Base-by-base conservation (phyloP, 2,888 invertebrate species). In the Trissonchulus latispiculum region DNA sequence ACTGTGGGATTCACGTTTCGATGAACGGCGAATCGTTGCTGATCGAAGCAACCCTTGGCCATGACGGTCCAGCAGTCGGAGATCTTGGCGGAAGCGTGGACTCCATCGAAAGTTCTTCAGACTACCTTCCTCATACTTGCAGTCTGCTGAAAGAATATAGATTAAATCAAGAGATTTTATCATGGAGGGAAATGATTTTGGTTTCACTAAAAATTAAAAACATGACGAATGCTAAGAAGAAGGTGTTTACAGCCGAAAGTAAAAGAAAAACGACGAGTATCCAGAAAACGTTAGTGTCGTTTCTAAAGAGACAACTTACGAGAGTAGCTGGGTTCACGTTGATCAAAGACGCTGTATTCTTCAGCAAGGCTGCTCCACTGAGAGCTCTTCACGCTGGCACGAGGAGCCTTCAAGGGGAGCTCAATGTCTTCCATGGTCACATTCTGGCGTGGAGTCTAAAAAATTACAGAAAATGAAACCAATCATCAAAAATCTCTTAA, bases 11-110 rank as follows among this genome's bases (percentile, higher is more conserved):
- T 29, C 75, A 81, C 79, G 78, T 82, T 82, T 72, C 80, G 78
- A 36, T 83, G 77, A 37, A 84, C 81, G 75, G 83, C 83, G 77
- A 83, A 83, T n/a, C 80, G 78, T 72, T 76, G 48, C 33, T 79
- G 77, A 18, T 78, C 78, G 29, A 82, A 80, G 77, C 83, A 84
- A 77, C 85, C 84, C 79, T 84, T 84, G 77, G 82, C 81, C 74
- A 85, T 75, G 33, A 85, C 79, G 70, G 82, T 80, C 77, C 81
- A 83, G 78, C 84, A 85, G 61, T 73, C 77, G 72, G 79, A 77
- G 71, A 80, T 72, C 48, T 80, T 79, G 61, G 78, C 79, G 31
- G 77, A 76, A 77, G 77, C 80, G 72, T 72, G 68, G 62, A 80
- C 77, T 35, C 78, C 76, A 74, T 83, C 82, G 77, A 82, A 83